Conservation (phyloP, 1,140 invertebrate species). For the Drosophila malerkotliana region DNA sequence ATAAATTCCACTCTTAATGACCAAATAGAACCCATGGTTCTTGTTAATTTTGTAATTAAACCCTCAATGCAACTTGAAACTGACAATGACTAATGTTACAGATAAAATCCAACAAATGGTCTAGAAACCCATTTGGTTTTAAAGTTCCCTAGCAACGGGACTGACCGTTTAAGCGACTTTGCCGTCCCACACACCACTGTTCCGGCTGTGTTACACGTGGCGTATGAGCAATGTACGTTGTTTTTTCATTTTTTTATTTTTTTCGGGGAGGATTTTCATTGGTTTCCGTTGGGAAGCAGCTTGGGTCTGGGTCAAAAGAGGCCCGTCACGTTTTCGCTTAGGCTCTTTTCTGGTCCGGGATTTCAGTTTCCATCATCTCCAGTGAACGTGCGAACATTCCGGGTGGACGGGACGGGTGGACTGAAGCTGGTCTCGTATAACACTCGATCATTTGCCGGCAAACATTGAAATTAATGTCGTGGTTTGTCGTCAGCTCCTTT, state of each 20-base stretch:
- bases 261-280: slow-evolving; percentile 40
- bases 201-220: slow-evolving; percentile 4
- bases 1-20: neutral
- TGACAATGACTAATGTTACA: slow-evolving; percentile 3
- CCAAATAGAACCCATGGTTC: neutral
- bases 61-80: neutral
- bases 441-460: slow-evolving; percentile 66
- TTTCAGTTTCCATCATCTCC: slow-evolving; percentile 62
- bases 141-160: neutral
- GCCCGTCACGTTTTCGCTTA: slow-evolving; percentile 77
- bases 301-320: slow-evolving; percentile 60
- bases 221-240: slow-evolving; percentile 5
- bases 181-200: slow-evolving; percentile 18
- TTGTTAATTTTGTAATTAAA: neutral
- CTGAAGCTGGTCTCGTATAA: slow-evolving; percentile 49
- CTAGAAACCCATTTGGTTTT: neutral
- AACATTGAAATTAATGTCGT: slow-evolving; percentile 72
- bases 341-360: slow-evolving; percentile 46
- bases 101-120: neutral
- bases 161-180: neutral
- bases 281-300: slow-evolving; percentile 29
- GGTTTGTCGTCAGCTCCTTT: slow-evolving; percentile 48
- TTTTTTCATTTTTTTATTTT: slow-evolving; percentile 22
- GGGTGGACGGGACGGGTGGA: neutral
- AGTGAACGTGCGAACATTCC: slow-evolving; percentile 55